Evolutionary conservation across 1,140 invertebrate species (phyloP), one percentile per base, ranked within the genome.

Genomic region (Meloidogyne hapla): DNA sequence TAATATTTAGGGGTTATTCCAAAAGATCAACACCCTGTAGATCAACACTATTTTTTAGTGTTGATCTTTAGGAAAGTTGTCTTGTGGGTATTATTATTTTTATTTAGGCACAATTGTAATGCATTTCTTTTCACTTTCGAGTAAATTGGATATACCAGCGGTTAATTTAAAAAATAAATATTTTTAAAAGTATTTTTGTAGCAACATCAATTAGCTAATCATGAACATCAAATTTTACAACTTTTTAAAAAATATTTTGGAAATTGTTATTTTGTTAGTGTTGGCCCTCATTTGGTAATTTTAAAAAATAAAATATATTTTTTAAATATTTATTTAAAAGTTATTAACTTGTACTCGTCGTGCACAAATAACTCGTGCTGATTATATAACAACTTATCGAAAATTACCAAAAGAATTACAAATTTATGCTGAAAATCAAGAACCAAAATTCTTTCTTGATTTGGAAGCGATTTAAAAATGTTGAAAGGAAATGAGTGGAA

Each of bases 361-460:
- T 23, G 48, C 33, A 23, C 71, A 61, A 38, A 73, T 73, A n/a
- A 73, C 71, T 4, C 71, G 71, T 33, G 28, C 64, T 21, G 21
- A 23, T 2, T 73, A 73, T 23, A 61, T 63, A 18, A 56, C 64
- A 21, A 64, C 45, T 5, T 73, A 23, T 13, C 42, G 71, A 38
- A 38, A 21, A 10, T 64, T 73, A 45, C 56, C 71, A 25, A 56
- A 26, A 38, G 48, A 73, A 25, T 63, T 73, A 25, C 71, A 73
- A 64, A 56, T 23, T 13, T 73, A 63, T 64, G 64, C 71, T 15
- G 26, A 61, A 23, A 61, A 73, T 10, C 56, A 73, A 10, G 48
- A 73, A 23, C 71, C 71, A 9, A 73, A 73, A 63, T 73, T 73
- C 33, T 73, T 73, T n/a, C 71, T 73, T 63, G 71, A 73, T 28